Base-by-base conservation (phyloP, 37 sponge, comb jelly and placozoan species). In the Eunapius fragilis region DNA sequence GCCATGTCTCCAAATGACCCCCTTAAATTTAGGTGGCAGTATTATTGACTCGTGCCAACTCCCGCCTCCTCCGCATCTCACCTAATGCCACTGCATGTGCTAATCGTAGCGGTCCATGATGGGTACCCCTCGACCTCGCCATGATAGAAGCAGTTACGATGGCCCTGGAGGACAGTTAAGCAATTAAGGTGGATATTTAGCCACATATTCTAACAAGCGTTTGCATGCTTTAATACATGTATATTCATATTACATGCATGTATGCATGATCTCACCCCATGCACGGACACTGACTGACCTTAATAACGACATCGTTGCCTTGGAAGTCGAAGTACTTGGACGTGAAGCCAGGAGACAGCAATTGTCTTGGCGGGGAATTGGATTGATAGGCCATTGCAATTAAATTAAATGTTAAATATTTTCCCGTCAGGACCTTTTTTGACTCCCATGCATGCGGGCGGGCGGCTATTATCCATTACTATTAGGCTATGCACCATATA, bases 91-190 rank as follows among this genome's bases (percentile, higher is more conserved):
- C 70, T 67, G 72, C 92, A 92, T 23, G 85, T 70, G 82, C 83
- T 88, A 28, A 92, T 82, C 37, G 75, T 71, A 30, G 30, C 89
- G 37, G 37, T 68, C 92, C 92, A 92, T 0, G 70, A 68, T 37
- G 92, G 89, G 22, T 76, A 36, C 10, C 79, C 92, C 67, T 50
- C 58, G 67, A 92, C 92, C 67, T 30, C 75, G 31, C 92, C 92
- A 5, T 92, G 92, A 68, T 92, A 92, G 89, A 71, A 92, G 72
- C 92, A 92, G 68, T 92, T 92, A 73, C 67, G 71, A 49, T 73
- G 81, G 67, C 75, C 86, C 91, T 90, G 50, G 11, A 37, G 38
- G 10, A 85, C 4, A n/a, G n/a, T n/a, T n/a, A n/a, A n/a, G n/a
- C n/a, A n/a, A n/a, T n/a, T 70, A 70, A 86, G 33, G 69, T 25